Percentiles rank a stretch among this genome's conserved stretches.
Conservation (phyloP, 2,113 vertebrate genomes). For the Dipodomys spectabilis region DNA sequence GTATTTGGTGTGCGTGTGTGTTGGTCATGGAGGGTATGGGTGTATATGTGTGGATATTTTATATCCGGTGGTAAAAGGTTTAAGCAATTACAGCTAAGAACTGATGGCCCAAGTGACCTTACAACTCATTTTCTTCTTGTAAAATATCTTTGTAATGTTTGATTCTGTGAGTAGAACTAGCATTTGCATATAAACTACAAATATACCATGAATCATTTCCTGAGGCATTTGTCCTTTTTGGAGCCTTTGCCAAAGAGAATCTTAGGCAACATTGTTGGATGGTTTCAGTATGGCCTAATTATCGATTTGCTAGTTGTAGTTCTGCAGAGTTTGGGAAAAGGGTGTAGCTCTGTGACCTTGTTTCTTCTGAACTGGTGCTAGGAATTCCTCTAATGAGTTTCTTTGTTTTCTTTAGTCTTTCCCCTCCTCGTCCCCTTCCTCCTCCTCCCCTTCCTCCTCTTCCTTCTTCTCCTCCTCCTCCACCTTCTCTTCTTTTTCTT, state of each 20-base stretch:
- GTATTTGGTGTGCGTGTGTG: background rate
- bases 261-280: background rate
- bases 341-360: background rate
- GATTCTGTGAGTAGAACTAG: constrained; percentile 22
- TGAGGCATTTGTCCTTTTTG: background rate
- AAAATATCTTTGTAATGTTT: constrained; percentile 4
- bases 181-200: constrained; percentile 30
- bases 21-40: background rate
- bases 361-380: background rate
- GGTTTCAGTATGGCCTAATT: background rate
- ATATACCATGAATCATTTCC: constrained; percentile 25
- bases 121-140: background rate
- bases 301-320: background rate
- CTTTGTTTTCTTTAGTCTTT: background rate
- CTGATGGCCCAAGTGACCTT: background rate
- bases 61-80: background rate
- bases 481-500: too few relatives aligned
- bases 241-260: constrained; percentile 2
- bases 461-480: too few relatives aligned
- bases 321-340: background rate
- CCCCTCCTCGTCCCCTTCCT: background rate
- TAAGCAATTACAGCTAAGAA: background rate
- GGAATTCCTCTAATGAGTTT: background rate
- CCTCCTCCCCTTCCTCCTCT: too few relatives aligned
- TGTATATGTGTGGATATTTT: background rate